Conservation (phyloP, 2,113 vertebrate species). For the Corvus moneduloides region DNA sequence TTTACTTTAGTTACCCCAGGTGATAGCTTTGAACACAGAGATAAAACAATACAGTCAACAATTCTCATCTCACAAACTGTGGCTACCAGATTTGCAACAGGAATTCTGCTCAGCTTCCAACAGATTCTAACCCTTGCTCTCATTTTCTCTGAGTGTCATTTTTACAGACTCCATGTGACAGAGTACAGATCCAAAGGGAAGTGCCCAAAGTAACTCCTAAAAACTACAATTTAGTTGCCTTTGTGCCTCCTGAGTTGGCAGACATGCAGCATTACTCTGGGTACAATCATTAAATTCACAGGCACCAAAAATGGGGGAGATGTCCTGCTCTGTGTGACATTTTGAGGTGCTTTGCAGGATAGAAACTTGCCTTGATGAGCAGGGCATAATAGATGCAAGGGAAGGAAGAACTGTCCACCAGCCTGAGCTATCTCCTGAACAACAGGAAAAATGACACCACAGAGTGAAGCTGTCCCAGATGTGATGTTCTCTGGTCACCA, state of each 20-base stretch:
- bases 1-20: not conserved
- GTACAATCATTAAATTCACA: not conserved
- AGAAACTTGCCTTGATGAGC: not conserved
- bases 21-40: not conserved
- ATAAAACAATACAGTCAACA: not conserved
- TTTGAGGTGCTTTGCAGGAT: not conserved
- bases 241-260: not conserved
- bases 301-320: not conserved
- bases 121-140: not conserved
- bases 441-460: not conserved
- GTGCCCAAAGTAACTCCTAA: not conserved
- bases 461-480: not conserved
- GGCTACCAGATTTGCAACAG: not conserved
- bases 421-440: not conserved
- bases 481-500: not conserved
- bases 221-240: not conserved
- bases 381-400: not conserved
- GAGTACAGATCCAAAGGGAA: not conserved
- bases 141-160: not conserved
- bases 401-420: not conserved
- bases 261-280: not conserved
- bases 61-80: not conserved
- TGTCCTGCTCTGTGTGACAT: not conserved
- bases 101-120: not conserved
- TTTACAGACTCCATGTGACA: not conserved